phyloP scores from a whole-genome alignment of 2,797 vertebrate genomes.

The Pagetopsis macropterus region DNA sequence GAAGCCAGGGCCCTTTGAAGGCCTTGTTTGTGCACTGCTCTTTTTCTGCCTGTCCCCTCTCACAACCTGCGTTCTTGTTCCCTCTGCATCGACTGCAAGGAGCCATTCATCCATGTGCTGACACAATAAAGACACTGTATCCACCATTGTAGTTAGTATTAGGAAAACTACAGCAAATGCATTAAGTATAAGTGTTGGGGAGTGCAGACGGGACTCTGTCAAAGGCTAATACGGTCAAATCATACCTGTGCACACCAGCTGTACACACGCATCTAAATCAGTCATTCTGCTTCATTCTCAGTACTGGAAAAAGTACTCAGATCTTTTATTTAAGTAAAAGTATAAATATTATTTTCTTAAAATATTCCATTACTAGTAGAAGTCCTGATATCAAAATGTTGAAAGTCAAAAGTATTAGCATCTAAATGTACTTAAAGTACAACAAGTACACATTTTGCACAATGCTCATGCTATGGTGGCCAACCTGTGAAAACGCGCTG shows the following conservation, averaged over 20 bases:
- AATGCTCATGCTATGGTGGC: no score
- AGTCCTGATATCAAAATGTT: no score
- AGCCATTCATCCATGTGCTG: slow-evolving; percentile 34
- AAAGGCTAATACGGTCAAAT: not conserved
- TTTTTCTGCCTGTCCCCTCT: slow-evolving; percentile 47
- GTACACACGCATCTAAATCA: not conserved
- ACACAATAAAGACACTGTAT: slow-evolving; percentile 34
- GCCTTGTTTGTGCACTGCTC: slow-evolving; percentile 75
- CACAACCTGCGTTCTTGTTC: slow-evolving; percentile 69
- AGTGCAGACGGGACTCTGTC: not conserved
- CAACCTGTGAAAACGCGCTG: no score
- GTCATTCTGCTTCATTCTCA: no score
- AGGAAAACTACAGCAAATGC: not conserved
- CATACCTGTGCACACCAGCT: slow-evolving; percentile 2
- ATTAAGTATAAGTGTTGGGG: not conserved
- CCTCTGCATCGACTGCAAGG: slow-evolving; percentile 45
- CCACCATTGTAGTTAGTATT: slow-evolving; percentile 6
- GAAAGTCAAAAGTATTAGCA: no score
- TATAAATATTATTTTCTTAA: no score
- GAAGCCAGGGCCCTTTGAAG: slow-evolving; percentile 80
- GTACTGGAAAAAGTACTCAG: no score
- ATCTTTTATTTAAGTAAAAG: no score
- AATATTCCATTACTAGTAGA: no score
- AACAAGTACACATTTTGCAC: no score
- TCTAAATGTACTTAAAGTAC: no score